phyloP scores from a whole-genome alignment of 2,888 invertebrate species.

The Papilio gigon region DNA sequence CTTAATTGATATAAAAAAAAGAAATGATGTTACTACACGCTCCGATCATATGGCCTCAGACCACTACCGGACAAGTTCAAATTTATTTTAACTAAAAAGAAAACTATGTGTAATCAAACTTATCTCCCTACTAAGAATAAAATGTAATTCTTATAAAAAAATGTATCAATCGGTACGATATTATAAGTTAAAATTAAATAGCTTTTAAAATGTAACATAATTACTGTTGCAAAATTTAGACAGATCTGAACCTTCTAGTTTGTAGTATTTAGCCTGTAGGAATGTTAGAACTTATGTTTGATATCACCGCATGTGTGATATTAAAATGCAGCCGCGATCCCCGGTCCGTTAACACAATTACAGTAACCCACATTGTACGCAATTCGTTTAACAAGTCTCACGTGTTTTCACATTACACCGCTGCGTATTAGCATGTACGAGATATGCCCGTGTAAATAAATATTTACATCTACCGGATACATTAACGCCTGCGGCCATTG shows the following conservation, averaged over 20 bases:
- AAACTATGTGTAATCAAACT: too few relatives aligned
- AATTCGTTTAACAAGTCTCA: slow-evolving; percentile 27
- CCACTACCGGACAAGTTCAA: too few relatives aligned
- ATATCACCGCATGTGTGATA: slow-evolving; percentile 1
- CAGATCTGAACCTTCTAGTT: not conserved
- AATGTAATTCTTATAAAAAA: too few relatives aligned
- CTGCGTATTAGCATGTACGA: slow-evolving; percentile 5
- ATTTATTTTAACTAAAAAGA: too few relatives aligned
- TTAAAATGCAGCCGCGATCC: slow-evolving; percentile 14
- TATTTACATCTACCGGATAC: not conserved
- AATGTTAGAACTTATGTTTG: not conserved
- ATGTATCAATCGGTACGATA: too few relatives aligned
- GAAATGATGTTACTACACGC: too few relatives aligned
- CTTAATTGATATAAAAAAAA: not conserved
- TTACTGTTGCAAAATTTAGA: not conserved
- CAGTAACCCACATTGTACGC: slow-evolving; percentile 25
- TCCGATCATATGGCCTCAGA: too few relatives aligned
- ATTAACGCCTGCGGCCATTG: slow-evolving; percentile 7
- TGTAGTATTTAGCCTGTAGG: slow-evolving; percentile 2
- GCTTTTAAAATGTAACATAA: not conserved
- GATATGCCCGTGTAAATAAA: slow-evolving; percentile 4
- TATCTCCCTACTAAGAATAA: too few relatives aligned
- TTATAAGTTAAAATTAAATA: not conserved
- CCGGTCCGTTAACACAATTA: slow-evolving; percentile 33
- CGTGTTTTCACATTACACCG: slow-evolving; percentile 13